Percentiles rank a stretch among this genome's conserved stretches.
Evolutionary conservation across 2,888 invertebrate species (phyloP).

Genomic region (Romanomermis culicivorax): DNA sequence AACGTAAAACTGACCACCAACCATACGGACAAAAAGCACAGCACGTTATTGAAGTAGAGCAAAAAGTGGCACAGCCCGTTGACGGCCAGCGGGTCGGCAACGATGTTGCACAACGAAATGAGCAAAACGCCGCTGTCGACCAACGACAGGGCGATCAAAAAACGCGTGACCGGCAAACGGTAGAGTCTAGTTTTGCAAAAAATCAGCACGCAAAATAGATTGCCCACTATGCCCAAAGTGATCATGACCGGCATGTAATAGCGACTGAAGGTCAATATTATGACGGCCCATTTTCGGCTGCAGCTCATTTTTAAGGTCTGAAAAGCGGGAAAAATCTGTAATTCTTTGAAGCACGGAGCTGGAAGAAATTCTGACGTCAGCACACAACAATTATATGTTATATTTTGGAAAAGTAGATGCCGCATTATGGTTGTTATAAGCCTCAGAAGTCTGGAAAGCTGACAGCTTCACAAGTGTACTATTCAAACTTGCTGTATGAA

Average conservation of each 20-base stretch:
- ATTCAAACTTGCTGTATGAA: too few species aligned
- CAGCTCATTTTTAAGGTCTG: too few species aligned
- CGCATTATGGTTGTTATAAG: too few species aligned
- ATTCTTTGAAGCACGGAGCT: too few species aligned
- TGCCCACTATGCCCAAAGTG: not conserved
- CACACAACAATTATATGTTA: too few species aligned
- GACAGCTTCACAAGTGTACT: too few species aligned
- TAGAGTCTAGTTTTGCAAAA: not conserved
- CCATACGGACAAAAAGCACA: not conserved
- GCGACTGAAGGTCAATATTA: too few species aligned
- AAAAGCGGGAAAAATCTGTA: too few species aligned
- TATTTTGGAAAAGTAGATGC: too few species aligned
- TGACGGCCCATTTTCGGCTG: too few species aligned
- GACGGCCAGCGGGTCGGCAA: not conserved
- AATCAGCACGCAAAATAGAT: not conserved
- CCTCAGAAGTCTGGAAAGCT: too few species aligned
- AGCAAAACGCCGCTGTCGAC: not conserved
- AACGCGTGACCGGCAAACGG: not conserved
- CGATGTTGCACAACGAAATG: not conserved
- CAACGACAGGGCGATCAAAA: not conserved
- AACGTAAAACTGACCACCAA: not conserved
- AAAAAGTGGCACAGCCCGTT: not conserved
- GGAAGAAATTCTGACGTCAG: too few species aligned
- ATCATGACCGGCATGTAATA: not conserved
- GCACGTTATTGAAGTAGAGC: not conserved